Conservation (phyloP, 2,113 vertebrate genomes). For the Anoura caudifer region DNA sequence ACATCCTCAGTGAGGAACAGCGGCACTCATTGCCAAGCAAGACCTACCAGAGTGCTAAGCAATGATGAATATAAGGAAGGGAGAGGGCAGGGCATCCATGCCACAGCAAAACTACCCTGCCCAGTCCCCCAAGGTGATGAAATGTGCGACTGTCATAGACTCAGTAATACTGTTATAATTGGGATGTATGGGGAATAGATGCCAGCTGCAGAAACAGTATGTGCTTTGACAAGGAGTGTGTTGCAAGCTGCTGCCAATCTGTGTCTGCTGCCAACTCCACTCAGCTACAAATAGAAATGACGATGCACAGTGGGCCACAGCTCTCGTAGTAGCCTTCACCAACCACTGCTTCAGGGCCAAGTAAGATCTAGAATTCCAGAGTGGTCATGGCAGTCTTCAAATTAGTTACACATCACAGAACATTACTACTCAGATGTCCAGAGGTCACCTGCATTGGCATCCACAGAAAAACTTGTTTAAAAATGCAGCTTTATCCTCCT, state of each 20-base stretch:
- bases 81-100: constrained; percentile 13
- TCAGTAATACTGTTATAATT: constrained; percentile 72
- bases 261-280: constrained; percentile 68
- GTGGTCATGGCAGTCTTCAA: neutral
- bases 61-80: constrained; percentile 5
- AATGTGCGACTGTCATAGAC: constrained; percentile 71
- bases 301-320: constrained; percentile 41
- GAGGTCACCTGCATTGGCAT: neutral
- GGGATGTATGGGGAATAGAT: constrained; percentile 73
- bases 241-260: constrained; percentile 61
- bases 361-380: neutral
- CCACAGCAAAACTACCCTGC: constrained; percentile 42
- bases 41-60: constrained; percentile 54
- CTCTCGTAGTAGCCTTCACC: neutral
- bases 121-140: constrained; percentile 64
- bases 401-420: neutral
- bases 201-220: constrained; percentile 77
- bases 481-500: neutral
- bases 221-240: constrained; percentile 71
- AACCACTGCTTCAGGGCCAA: neutral
- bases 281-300: constrained; percentile 76
- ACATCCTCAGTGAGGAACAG: neutral
- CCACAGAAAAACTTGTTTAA: neutral
- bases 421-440: neutral
- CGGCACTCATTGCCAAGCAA: neutral